Conservation (phyloP, 92 coral and sea anemone species). For the Virgularia gustaviana region DNA sequence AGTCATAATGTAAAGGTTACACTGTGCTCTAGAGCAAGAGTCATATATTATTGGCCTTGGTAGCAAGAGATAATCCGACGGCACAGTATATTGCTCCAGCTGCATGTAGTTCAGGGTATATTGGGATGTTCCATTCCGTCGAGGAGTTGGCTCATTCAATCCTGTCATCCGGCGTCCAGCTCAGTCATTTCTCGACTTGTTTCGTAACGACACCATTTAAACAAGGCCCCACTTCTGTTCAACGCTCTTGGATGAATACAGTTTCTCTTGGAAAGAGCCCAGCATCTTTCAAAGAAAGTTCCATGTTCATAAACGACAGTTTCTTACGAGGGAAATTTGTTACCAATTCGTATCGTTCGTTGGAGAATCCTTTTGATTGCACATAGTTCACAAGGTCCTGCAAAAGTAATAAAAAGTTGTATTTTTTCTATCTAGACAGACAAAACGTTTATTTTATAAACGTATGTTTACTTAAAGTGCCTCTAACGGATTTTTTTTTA, state of each 20-base stretch:
- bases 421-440: too few species aligned
- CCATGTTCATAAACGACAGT: conserved; percentile 70
- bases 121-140: too few species aligned
- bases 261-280: conserved; percentile 97
- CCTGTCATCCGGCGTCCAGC: too few species aligned
- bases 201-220: not conserved
- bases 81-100: too few species aligned
- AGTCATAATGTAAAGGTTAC: too few species aligned
- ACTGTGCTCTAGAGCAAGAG: too few species aligned
- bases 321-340: conserved; percentile 87
- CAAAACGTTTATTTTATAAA: too few species aligned
- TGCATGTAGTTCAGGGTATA: too few species aligned
- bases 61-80: too few species aligned
- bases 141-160: too few species aligned
- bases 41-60: too few species aligned
- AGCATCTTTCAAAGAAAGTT: conserved; percentile 72
- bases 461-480: not conserved
- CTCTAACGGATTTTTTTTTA: too few species aligned
- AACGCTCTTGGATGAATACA: conserved; percentile 93
- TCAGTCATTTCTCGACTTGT: not conserved
- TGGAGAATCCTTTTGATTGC: conserved; percentile 78
- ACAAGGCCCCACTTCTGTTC: conserved; percentile 19
- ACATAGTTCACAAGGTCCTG: conserved; percentile 82
- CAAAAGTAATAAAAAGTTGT: not conserved
- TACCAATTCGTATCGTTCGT: conserved; percentile 81